Evolutionary conservation across 1,140 invertebrate genomes (phyloP).

Genomic region (Brachionus rubens): DNA sequence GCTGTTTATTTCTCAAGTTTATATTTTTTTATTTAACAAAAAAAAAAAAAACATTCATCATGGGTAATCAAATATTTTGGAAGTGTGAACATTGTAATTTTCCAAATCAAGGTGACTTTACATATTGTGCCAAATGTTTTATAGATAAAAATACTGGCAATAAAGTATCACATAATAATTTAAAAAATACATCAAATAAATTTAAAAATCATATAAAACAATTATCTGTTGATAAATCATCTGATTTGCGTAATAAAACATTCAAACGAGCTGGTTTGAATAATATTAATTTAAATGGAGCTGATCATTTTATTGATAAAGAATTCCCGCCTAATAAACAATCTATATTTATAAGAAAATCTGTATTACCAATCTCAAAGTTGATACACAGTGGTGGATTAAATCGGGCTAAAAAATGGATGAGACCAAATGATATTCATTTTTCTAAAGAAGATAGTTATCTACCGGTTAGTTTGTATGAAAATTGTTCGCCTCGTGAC

Average conservation of each 20-base stretch:
- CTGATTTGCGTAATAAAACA: not conserved
- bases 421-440: slow-evolving; percentile 16
- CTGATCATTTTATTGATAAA: slow-evolving; percentile 29
- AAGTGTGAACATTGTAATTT: slow-evolving; percentile 32
- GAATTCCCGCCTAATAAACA: slow-evolving; percentile 43
- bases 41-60: no score
- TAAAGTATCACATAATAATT: not conserved
- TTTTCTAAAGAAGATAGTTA: slow-evolving; percentile 7
- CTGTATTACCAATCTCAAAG: not conserved
- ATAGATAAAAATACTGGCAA: slow-evolving; percentile 6
- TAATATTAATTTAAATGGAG: not conserved
- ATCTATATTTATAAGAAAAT: slow-evolving; percentile 13
- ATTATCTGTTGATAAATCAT: slow-evolving; percentile 5
- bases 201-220: not conserved
- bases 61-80: slow-evolving; percentile 34
- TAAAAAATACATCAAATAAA: not conserved
- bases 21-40: no score
- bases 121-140: not conserved
- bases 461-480: slow-evolving; percentile 25
- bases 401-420: slow-evolving; percentile 2
- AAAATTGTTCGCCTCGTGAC: slow-evolving; percentile 9
- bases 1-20: no score
- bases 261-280: not conserved
- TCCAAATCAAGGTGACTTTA: not conserved
- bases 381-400: slow-evolving; percentile 19